A percentile compares a stretch with the other conserved stretches of the same genome.
phyloP scores from a whole-genome alignment of 1,140 invertebrate species.

The Pseudomyrmex flavicornis region DNA sequence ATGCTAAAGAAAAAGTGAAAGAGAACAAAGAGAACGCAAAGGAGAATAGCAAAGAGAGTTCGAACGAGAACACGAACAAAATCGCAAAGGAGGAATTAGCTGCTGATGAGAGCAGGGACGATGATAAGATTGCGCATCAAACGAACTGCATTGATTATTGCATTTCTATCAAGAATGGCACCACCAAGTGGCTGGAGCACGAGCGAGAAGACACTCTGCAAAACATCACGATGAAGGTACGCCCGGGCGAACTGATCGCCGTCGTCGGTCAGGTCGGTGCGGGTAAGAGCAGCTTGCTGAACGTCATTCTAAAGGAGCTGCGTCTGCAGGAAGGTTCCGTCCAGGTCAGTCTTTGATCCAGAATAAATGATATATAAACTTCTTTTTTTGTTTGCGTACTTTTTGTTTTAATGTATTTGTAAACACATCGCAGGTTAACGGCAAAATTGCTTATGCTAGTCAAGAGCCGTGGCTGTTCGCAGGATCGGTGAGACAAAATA shows the following conservation, averaged over 20 bases:
- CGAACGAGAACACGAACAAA: conserved; percentile 48
- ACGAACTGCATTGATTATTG: conserved; percentile 25
- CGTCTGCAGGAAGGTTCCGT: conserved; percentile 85
- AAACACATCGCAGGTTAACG: conserved; percentile 83
- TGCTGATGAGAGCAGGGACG: conserved; percentile 31
- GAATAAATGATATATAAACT: too few species aligned
- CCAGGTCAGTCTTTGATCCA: conserved; percentile 67
- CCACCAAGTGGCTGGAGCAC: conserved; percentile 80
- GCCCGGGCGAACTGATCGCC: conserved; percentile 88
- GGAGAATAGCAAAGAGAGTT: conserved; percentile 30
- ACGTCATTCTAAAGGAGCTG: conserved; percentile 92
- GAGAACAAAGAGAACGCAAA: conserved; percentile 60
- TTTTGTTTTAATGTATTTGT: too few species aligned
- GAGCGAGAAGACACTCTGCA: conserved; percentile 83
- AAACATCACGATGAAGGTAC: conserved; percentile 87
- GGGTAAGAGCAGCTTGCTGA: conserved; percentile 92
- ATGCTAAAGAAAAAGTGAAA: not conserved
- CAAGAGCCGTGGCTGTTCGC: conserved; percentile 91
- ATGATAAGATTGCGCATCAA: conserved; percentile 65
- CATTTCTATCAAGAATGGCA: conserved; percentile 78
- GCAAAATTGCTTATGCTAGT: conserved; percentile 88
- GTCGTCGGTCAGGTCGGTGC: conserved; percentile 92
- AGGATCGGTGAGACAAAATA: conserved; percentile 90
- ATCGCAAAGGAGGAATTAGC: conserved; percentile 51
- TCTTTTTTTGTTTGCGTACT: too few species aligned